phyloP scores from a whole-genome alignment of 2,888 invertebrate genomes.

The Noctua comes region DNA sequence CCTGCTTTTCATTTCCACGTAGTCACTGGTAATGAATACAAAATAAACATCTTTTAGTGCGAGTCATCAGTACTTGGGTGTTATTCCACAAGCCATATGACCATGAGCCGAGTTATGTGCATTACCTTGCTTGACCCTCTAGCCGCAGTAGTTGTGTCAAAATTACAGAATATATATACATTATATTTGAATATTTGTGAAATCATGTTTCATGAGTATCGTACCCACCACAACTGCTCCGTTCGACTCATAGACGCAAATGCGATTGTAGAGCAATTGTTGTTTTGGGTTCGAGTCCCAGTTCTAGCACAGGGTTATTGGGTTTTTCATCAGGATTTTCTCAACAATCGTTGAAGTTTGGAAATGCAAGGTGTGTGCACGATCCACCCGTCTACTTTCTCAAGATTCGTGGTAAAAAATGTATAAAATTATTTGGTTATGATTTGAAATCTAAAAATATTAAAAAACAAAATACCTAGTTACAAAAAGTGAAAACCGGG shows the following conservation, averaged over 20 bases:
- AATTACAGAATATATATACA: not conserved
- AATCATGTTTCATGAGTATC: not conserved
- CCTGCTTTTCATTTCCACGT: not conserved
- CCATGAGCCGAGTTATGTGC: not conserved
- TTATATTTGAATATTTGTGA: not conserved
- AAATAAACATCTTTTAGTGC: not conserved
- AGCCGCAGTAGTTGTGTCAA: not conserved
- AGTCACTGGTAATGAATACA: not conserved
- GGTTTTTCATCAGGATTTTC: not conserved
- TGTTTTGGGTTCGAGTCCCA: not conserved
- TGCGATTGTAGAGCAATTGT: not conserved
- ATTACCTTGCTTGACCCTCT: constrained; percentile 11
- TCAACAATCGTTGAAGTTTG: not conserved
- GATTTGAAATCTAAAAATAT: no score
- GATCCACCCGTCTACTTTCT: not conserved
- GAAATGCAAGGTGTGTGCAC: not conserved
- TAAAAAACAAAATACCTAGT: no score
- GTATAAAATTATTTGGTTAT: no score
- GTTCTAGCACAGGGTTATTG: not conserved
- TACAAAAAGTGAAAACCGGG: no score
- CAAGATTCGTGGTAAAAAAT: not conserved
- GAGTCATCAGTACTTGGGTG: not conserved
- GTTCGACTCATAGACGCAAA: not conserved
- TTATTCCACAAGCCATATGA: not conserved
- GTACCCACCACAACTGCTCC: not conserved